A percentile compares a stretch with the other conserved stretches of the same genome.
phyloP scores from a whole-genome alignment of 2,113 vertebrate species.

The Psilopsiagon aymara region DNA sequence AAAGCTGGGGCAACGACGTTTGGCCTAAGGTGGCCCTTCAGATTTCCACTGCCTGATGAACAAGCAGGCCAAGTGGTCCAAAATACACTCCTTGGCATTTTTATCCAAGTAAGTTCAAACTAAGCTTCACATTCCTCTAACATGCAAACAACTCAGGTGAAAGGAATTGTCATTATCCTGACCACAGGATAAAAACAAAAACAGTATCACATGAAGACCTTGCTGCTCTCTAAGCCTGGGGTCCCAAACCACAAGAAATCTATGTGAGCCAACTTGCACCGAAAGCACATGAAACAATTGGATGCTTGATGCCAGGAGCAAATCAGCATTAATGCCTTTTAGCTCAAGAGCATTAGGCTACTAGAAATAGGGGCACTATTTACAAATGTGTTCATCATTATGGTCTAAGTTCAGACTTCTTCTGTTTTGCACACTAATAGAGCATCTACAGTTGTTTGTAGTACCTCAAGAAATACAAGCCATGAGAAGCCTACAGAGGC shows the following conservation, averaged over 20 bases:
- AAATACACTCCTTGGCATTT: accelerated
- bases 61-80: accelerated
- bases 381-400: background rate
- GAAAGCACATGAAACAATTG: background rate
- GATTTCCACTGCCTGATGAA: accelerated
- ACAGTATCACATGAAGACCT: background rate
- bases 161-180: background rate
- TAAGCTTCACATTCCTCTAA: background rate
- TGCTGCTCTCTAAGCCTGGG: background rate
- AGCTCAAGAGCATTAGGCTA: background rate
- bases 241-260: background rate
- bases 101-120: background rate
- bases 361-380: background rate
- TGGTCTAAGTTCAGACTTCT: background rate
- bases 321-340: background rate
- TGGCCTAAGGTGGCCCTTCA: background rate
- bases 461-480: background rate
- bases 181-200: accelerated
- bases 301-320: background rate
- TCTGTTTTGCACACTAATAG: accelerated
- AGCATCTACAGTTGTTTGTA: background rate
- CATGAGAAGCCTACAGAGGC: background rate
- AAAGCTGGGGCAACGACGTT: accelerated
- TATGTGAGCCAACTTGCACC: accelerated
- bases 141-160: accelerated